phyloP scores from a whole-genome alignment of 2,888 invertebrate genomes.

The Priocnemis perturbator region DNA sequence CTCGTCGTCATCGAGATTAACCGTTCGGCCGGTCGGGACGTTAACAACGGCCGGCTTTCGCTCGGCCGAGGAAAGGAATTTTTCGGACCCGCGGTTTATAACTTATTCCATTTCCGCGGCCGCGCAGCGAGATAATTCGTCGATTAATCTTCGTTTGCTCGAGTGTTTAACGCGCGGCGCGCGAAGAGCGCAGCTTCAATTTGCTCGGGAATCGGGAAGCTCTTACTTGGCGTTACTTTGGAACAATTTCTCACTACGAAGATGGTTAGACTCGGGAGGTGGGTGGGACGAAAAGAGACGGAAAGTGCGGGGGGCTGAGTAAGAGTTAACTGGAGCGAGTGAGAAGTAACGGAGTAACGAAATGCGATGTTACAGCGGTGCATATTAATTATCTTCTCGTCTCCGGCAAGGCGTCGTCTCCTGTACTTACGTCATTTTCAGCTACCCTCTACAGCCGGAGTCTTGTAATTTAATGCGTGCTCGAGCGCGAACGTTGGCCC shows the following conservation, averaged over 20 bases:
- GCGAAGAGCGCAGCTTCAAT: constrained; percentile 1
- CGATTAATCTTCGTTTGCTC: constrained; percentile 7
- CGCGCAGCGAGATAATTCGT: neutral
- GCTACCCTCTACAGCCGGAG: constrained; percentile 7
- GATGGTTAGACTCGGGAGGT: neutral
- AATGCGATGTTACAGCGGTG: constrained; percentile 18
- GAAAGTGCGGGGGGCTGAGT: neutral
- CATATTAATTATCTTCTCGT: constrained; percentile 38
- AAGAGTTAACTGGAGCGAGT: neutral
- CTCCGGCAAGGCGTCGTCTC: constrained; percentile 9
- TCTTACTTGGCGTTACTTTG: too few relatives aligned
- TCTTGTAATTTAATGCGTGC: constrained; percentile 34
- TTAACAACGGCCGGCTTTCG: too few relatives aligned
- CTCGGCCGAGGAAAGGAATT: too few relatives aligned
- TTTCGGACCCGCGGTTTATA: constrained; percentile 11
- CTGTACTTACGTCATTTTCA: constrained; percentile 17
- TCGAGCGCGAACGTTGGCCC: constrained; percentile 13
- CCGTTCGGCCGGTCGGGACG: too few relatives aligned
- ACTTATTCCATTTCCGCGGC: constrained; percentile 24
- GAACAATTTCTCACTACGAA: too few relatives aligned
- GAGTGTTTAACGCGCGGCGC: neutral
- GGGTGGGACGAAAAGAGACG: neutral
- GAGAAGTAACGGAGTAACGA: neutral
- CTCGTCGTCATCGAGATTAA: too few relatives aligned
- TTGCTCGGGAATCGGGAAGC: neutral